Percentiles rank a stretch among this genome's conserved stretches.
Conservation (phyloP, 2,113 vertebrate species). For the Psephotus haematonotus region DNA sequence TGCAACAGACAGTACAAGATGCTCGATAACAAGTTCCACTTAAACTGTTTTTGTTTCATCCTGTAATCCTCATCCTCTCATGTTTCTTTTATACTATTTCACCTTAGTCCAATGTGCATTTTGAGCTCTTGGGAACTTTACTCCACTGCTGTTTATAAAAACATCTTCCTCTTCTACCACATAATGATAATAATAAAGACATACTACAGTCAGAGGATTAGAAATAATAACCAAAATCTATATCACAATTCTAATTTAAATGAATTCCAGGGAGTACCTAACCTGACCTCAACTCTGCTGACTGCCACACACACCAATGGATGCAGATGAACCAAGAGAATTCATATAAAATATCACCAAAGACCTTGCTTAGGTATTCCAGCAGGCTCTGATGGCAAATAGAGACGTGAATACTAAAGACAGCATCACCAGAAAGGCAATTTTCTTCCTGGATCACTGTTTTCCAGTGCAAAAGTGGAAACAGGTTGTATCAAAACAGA, state of each 20-base stretch:
- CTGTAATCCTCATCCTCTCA: neutral
- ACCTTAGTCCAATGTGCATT: neutral
- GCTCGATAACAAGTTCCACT: neutral
- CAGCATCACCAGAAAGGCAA: neutral
- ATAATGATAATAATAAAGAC: neutral
- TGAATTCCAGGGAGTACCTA: neutral
- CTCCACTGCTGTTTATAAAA: neutral
- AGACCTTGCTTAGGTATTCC: neutral
- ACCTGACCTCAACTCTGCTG: neutral
- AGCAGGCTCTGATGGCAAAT: neutral
- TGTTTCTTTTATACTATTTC: slow-evolving; percentile 18
- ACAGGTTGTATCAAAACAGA: neutral
- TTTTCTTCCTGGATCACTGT: neutral
- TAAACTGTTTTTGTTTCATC: neutral
- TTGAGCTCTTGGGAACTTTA: neutral
- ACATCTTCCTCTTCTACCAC: neutral
- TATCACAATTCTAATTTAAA: neutral
- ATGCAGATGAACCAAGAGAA: neutral
- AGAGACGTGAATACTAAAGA: neutral
- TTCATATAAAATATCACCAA: neutral
- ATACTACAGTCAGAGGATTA: neutral
- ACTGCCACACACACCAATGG: neutral
- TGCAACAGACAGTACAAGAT: neutral
- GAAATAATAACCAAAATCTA: neutral
- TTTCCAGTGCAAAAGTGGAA: neutral